Evolutionary conservation across 2,113 vertebrate genomes (phyloP).

Genomic region (Mesitornis unicolor): DNA sequence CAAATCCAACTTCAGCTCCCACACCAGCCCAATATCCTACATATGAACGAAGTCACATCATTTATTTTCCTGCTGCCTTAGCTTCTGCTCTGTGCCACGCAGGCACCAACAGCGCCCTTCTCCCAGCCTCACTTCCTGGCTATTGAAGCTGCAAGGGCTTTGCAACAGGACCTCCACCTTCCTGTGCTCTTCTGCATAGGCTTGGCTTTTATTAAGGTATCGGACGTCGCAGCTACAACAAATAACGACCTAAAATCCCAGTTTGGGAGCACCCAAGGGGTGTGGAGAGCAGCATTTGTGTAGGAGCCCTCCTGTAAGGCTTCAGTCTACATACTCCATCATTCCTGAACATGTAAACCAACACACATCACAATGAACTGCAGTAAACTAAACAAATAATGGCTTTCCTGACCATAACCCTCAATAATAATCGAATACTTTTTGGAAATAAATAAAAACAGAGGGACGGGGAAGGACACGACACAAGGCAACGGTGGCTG

Average conservation of each 20-base stretch:
- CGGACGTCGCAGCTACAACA: not conserved
- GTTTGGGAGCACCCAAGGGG: not conserved
- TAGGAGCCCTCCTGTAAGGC: not conserved
- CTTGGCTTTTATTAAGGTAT: not conserved
- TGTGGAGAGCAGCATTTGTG: not conserved
- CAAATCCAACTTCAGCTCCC: not conserved
- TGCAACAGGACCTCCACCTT: not conserved
- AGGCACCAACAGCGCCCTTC: not conserved
- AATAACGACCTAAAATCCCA: not conserved
- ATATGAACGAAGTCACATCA: not conserved
- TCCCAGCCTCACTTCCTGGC: not conserved
- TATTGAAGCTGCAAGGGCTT: not conserved
- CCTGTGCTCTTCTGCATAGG: fast-evolving
- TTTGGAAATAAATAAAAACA: too few species aligned
- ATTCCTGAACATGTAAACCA: too few species aligned
- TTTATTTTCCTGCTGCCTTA: not conserved
- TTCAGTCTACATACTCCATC: too few species aligned
- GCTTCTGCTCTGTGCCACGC: fast-evolving
- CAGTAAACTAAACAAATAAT: too few species aligned
- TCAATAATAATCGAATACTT: too few species aligned
- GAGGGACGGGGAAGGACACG: too few species aligned
- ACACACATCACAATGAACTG: too few species aligned
- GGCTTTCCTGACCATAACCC: too few species aligned
- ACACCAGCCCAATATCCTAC: not conserved
- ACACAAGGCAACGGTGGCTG: too few species aligned